Base-by-base conservation (phyloP, 2,113 vertebrate genomes). In the Condylura cristata region DNA sequence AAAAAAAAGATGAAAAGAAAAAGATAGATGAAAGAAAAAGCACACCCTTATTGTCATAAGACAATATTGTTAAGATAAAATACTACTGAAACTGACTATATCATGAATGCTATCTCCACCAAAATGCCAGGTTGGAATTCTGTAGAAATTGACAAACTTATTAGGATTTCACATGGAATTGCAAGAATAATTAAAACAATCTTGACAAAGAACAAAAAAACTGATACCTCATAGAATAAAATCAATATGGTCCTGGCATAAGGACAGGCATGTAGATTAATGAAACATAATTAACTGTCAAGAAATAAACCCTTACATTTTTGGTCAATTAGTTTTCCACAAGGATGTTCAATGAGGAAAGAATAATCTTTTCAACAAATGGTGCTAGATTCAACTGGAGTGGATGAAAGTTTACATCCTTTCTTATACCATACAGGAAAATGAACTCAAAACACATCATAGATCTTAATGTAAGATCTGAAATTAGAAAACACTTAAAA, bases 121-220 rank as follows among this genome's bases (percentile, higher is more conserved):
- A 94, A 87, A 92, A 74, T 32, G 12, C 14, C 41, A 70, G 44
- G 5, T 37, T 6, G 76, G 2, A 17, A 87, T 58, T 95, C 70
- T 66, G 13, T 3, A 90, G 32, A 83, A 70, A 56, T 2, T 90
- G 22, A 80, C 53, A 79, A 18, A 16, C 16, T 87, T 22, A 86
- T 83, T 61, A 84, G n/a, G 14, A 86, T 72, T 94, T 60, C 56
- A 91, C 1, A 56, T 53, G 41, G 66, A 86, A 94, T 72, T 68
- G 9, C 6, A 89, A 16, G 11, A 51, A 89, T 44, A 95, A 89
- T 24, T 24, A 72, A 88, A 83, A 82, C 30, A 32, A 56, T 22
- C 11, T 82, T 72, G 3, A 72, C 79, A 86, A 72, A 85, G 68
- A 88, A 83, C 6, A 86, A 60, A 72, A 94, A 63, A 81, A 66